Conservation (phyloP, 2,888 invertebrate genomes). For the Dascillus cervinus region DNA sequence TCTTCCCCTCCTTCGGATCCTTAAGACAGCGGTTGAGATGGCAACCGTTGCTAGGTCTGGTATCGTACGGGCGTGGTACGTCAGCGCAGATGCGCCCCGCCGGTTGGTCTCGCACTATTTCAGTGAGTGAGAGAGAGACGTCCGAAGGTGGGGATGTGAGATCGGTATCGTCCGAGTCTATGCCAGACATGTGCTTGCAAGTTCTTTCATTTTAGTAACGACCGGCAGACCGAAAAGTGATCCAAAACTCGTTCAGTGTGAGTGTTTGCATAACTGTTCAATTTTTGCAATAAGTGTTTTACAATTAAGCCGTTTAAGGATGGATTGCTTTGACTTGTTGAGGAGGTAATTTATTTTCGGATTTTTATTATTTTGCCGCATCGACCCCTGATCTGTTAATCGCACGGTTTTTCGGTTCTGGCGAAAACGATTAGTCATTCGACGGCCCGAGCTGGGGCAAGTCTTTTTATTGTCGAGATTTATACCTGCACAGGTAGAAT, state of each 20-base stretch:
- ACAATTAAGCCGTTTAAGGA: too few relatives aligned
- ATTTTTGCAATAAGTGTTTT: too few relatives aligned
- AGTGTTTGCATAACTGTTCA: too few relatives aligned
- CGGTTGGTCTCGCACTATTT: neutral
- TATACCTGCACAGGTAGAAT: slow-evolving; percentile 25
- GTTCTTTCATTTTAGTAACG: slow-evolving; percentile 12
- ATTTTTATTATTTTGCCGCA: neutral
- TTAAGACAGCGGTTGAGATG: slow-evolving; percentile 26
- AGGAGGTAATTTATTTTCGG: too few relatives aligned
- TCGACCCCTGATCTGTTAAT: slow-evolving; percentile 2
- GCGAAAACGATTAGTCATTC: slow-evolving; percentile 23
- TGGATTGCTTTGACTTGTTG: too few relatives aligned
- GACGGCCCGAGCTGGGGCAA: slow-evolving; percentile 14
- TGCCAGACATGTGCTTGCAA: slow-evolving; percentile 20
- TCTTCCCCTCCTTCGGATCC: slow-evolving; percentile 6
- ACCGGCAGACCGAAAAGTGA: slow-evolving; percentile 7
- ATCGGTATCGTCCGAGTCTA: slow-evolving; percentile 9
- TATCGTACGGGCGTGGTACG: slow-evolving; percentile 10
- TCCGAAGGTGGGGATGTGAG: neutral
- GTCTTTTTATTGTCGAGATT: slow-evolving; percentile 12
- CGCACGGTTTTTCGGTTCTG: slow-evolving; percentile 8
- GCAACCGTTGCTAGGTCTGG: slow-evolving; percentile 34
- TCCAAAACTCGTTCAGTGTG: neutral
- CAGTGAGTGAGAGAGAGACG: neutral
- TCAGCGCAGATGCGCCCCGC: neutral